phyloP scores from a whole-genome alignment of 1,140 invertebrate genomes.

The Caenorhabditis latens region DNA sequence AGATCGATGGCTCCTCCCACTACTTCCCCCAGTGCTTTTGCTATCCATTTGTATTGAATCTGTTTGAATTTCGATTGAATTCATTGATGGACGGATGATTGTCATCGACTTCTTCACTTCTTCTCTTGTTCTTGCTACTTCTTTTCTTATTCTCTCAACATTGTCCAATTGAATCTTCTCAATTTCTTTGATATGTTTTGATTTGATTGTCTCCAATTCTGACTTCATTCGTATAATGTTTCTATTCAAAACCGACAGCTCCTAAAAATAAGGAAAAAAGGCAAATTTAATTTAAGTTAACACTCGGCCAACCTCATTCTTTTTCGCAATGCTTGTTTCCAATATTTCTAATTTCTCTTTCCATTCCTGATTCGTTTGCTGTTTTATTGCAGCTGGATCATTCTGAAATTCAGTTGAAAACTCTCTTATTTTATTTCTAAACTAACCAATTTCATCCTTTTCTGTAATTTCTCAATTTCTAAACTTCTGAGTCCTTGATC shows the following conservation, averaged over 20 bases:
- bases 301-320: background rate
- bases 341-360: background rate
- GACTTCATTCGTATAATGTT: background rate
- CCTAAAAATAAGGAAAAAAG: background rate
- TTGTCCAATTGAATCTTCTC: background rate
- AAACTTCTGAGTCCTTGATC: slow-evolving; percentile 25
- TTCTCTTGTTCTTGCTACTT: background rate
- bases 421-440: background rate
- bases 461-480: slow-evolving; percentile 28
- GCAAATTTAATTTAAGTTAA: background rate
- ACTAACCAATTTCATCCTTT: slow-evolving; percentile 3
- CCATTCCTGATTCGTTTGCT: background rate
- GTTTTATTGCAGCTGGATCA: slow-evolving; percentile 9
- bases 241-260: background rate
- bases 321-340: slow-evolving; percentile 2
- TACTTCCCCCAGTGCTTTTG: background rate
- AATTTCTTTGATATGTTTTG: slow-evolving; percentile 2
- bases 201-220: background rate
- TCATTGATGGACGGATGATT: background rate
- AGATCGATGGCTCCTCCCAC: background rate
- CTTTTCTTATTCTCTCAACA: background rate
- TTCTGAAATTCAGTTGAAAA: background rate
- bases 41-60: background rate
- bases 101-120: slow-evolving; percentile 32
- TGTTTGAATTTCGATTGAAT: slow-evolving; percentile 8